Percentiles rank a stretch among this genome's conserved stretches.
Evolutionary conservation across 2,113 vertebrate species (phyloP).

Genomic region (Misgurnus anguillicaudatus): DNA sequence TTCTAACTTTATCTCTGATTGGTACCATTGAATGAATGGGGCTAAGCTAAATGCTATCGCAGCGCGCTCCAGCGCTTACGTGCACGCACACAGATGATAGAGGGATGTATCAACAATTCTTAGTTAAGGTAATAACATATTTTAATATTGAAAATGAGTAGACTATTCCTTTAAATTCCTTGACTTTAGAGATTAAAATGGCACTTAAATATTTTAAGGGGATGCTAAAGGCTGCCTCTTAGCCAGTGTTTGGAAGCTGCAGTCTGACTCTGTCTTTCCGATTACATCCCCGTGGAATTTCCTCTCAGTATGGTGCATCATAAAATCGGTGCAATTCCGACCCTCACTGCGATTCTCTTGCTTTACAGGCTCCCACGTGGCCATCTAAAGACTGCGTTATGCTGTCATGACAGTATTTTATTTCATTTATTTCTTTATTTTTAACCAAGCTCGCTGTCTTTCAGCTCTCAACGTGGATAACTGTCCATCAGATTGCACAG

Average conservation of each 20-base stretch:
- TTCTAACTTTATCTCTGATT: too few relatives aligned
- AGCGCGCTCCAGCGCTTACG: too few relatives aligned
- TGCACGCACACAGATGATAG: too few relatives aligned
- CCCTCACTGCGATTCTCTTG: not conserved
- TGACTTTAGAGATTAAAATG: not conserved
- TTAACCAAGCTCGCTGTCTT: not conserved
- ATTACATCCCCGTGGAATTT: not conserved
- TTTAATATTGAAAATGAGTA: too few relatives aligned
- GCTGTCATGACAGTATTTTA: slow-evolving; percentile 28
- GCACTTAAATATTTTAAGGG: not conserved
- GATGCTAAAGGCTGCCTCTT: not conserved
- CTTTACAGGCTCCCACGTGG: slow-evolving; percentile 5
- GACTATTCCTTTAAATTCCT: too few relatives aligned
- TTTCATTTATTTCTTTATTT: not conserved
- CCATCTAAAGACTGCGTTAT: slow-evolving; percentile 28
- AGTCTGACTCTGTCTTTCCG: not conserved
- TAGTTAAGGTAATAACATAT: too few relatives aligned
- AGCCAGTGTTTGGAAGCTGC: not conserved
- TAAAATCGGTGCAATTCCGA: not conserved
- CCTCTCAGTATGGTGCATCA: slow-evolving; percentile 2
- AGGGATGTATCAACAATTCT: too few relatives aligned
- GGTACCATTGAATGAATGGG: too few relatives aligned
- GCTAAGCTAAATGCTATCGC: too few relatives aligned
- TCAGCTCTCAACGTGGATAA: slow-evolving; percentile 16
- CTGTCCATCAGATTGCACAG: slow-evolving; percentile 15